phyloP scores from a whole-genome alignment of 1,140 invertebrate genomes.

The Lucilia sericata region DNA sequence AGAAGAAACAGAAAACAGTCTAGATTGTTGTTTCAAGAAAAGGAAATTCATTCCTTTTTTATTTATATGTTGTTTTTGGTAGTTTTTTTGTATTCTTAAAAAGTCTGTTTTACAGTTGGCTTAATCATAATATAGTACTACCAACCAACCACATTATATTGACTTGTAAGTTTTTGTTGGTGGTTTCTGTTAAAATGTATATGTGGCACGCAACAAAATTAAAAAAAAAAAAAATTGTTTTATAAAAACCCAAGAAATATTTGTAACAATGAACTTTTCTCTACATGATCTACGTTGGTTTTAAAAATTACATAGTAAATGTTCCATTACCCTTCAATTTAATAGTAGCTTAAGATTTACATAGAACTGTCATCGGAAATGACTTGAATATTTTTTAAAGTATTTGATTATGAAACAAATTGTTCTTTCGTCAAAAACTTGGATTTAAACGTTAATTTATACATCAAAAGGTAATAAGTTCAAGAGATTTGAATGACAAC shows the following conservation, averaged over 20 bases:
- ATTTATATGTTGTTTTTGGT: not conserved
- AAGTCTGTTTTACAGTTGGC: not conserved
- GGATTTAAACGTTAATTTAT: too few relatives aligned
- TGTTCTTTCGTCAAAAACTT: too few relatives aligned
- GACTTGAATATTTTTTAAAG: not conserved
- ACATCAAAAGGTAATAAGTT: too few relatives aligned
- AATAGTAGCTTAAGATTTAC: not conserved
- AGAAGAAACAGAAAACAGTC: not conserved
- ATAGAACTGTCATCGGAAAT: not conserved
- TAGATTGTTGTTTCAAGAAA: not conserved
- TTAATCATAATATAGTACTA: not conserved
- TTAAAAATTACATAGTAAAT: not conserved
- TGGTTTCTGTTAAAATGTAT: not conserved
- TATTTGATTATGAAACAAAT: too few relatives aligned
- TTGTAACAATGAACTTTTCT: slow-evolving; percentile 24
- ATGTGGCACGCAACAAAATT: slow-evolving; percentile 34
- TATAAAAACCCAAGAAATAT: not conserved
- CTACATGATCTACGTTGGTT: not conserved
- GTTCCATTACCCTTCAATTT: not conserved
- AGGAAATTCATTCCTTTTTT: slow-evolving; percentile 29
- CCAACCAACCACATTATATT: not conserved
- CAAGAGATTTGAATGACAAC: too few relatives aligned
- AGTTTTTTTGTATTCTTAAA: not conserved
- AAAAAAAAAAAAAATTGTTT: not conserved
- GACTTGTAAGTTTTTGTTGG: not conserved